phyloP scores from a whole-genome alignment of 1,140 invertebrate species.

The Dolichoris vasculosae region DNA sequence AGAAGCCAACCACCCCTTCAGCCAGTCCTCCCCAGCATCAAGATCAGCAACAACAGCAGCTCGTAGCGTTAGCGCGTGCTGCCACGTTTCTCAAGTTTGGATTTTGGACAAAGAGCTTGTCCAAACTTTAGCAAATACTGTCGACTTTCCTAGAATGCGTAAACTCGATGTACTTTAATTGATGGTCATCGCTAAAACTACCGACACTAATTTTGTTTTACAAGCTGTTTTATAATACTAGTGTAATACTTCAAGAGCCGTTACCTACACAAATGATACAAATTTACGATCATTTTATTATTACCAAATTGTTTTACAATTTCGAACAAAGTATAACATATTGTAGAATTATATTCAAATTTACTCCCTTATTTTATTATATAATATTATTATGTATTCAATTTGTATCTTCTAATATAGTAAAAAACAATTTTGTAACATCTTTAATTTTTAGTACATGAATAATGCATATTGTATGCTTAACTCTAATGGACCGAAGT shows the following conservation, averaged over 20 bases:
- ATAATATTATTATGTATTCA: no score
- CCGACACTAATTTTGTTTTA: neutral
- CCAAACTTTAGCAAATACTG: constrained; percentile 20
- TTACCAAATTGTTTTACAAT: no score
- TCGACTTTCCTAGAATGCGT: neutral
- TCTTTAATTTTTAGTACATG: no score
- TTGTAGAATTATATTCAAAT: no score
- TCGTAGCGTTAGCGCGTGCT: neutral
- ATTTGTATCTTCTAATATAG: no score
- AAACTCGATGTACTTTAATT: constrained; percentile 10
- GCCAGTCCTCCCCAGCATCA: neutral
- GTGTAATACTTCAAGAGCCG: neutral
- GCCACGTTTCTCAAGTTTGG: constrained; percentile 4
- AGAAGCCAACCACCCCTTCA: neutral
- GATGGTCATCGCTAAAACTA: neutral
- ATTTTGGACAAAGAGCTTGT: constrained; percentile 31
- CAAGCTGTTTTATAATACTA: neutral
- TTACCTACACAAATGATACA: neutral
- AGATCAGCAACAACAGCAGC: neutral
- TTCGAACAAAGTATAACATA: no score
- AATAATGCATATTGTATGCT: no score
- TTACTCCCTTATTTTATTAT: no score
- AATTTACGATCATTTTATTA: no score
- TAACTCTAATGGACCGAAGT: neutral
- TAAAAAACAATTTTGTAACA: no score